Percentiles rank a stretch among this genome's conserved stretches.
These are phyloP conservation scores for Apotomis turbidana DNA, from an alignment of 2,888 invertebrate genomes.

Conservation along the genomic window DNA sequence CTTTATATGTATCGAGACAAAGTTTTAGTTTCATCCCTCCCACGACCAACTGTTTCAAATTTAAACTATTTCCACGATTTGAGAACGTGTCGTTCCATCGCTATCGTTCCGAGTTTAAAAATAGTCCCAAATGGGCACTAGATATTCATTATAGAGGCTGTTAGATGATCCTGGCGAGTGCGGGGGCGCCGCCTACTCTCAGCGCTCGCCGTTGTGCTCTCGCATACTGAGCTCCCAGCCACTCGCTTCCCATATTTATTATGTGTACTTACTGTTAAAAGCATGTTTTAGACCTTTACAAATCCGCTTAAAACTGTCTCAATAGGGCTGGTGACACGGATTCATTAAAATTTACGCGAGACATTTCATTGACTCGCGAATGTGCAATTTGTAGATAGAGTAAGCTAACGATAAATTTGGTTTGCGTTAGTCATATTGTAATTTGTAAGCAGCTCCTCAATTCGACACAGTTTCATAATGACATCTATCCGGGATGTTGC, in stretches of 20 bases:
- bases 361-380: too few relatives aligned
- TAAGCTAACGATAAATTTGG: too few relatives aligned
- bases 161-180: conserved; percentile 6
- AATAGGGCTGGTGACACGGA: too few relatives aligned
- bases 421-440: too few relatives aligned
- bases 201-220: not conserved
- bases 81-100: not conserved
- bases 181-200: conserved; percentile 5
- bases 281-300: not conserved
- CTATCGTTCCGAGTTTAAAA: conserved; percentile 1
- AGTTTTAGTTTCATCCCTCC: too few relatives aligned
- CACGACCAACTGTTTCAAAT: not conserved
- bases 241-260: not conserved
- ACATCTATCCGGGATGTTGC: too few relatives aligned
- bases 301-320: too few relatives aligned
- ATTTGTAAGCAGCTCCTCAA: too few relatives aligned
- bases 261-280: not conserved
- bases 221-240: not conserved
- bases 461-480: too few relatives aligned
- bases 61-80: not conserved
- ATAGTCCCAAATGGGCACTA: conserved; percentile 13
- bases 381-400: too few relatives aligned
- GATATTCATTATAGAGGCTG: conserved; percentile 11
- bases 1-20: too few relatives aligned
- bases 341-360: too few relatives aligned